Evolutionary conservation across 2,113 vertebrate genomes (phyloP).

Genomic region (Pavo muticus): DNA sequence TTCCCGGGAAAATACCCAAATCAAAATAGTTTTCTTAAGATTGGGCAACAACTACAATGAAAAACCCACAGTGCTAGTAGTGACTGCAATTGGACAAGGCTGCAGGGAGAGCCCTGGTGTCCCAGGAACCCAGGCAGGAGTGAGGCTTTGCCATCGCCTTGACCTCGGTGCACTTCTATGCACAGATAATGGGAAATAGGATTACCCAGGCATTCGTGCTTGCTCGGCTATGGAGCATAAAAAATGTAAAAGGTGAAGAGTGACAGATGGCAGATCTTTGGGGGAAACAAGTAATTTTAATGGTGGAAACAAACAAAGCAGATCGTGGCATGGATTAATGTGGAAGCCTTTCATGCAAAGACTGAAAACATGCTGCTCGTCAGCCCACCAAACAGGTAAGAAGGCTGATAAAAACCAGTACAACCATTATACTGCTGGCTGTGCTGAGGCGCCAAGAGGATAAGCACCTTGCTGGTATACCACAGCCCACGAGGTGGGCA

Average conservation of each 20-base stretch:
- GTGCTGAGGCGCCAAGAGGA: not conserved
- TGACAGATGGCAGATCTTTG: constrained; percentile 63
- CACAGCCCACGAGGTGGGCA: not conserved
- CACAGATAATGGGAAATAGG: constrained; percentile 44
- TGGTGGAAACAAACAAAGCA: constrained; percentile 63
- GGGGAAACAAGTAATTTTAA: constrained; percentile 68
- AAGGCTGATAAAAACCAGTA: not conserved
- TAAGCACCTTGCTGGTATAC: not conserved
- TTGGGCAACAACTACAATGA: not conserved
- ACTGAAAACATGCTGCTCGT: constrained; percentile 42
- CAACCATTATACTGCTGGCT: not conserved
- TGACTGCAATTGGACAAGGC: not conserved
- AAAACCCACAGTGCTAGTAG: not conserved
- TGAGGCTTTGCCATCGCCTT: not conserved
- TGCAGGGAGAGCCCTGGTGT: not conserved
- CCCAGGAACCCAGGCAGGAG: not conserved
- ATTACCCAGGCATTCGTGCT: constrained; percentile 57
- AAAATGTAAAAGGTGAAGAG: constrained; percentile 71
- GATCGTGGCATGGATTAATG: constrained; percentile 62
- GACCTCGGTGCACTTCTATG: not conserved
- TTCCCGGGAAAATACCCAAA: not conserved
- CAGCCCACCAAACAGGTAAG: not conserved
- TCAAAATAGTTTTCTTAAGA: not conserved
- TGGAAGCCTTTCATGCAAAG: constrained; percentile 63
- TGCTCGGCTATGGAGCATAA: constrained; percentile 55